These are phyloP conservation scores for Danionella dracula DNA, from an alignment of 2,797 vertebrate species.

Conservation along the genomic window DNA sequence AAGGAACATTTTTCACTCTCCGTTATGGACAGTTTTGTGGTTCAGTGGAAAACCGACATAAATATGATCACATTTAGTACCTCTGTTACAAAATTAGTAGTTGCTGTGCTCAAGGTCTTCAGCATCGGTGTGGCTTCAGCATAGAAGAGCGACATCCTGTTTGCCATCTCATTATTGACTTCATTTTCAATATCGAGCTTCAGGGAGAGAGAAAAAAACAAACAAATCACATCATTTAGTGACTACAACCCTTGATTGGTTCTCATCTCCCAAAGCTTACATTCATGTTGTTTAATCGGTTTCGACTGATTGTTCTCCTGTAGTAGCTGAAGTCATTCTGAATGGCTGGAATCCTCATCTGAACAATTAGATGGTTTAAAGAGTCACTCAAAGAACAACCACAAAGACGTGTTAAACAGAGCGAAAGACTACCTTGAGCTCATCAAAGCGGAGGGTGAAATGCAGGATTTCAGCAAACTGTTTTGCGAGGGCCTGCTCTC, in stretches of 20 bases:
- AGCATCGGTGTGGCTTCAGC: slow-evolving; percentile 97
- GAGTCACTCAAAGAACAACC: too few species aligned
- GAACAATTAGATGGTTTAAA: too few species aligned
- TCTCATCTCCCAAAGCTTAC: slow-evolving; percentile 74
- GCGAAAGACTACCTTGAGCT: slow-evolving; percentile 82
- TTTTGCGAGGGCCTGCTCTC: slow-evolving; percentile 93
- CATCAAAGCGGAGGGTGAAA: slow-evolving; percentile 97
- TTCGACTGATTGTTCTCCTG: slow-evolving; percentile 91
- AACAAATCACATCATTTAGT: neutral
- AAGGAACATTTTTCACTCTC: too few species aligned
- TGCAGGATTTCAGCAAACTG: slow-evolving; percentile 97
- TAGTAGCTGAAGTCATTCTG: slow-evolving; percentile 99
- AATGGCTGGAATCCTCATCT: slow-evolving; percentile 98
- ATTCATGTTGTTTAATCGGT: slow-evolving; percentile 97
- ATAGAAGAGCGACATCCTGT: slow-evolving; percentile 97
- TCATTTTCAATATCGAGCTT: slow-evolving; percentile 95
- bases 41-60: too few species aligned
- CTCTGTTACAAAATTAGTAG: slow-evolving; percentile 92
- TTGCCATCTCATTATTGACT: slow-evolving; percentile 99
- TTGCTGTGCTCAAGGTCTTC: slow-evolving; percentile 93
- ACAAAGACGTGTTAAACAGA: neutral
- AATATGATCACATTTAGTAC: slow-evolving; percentile 55
- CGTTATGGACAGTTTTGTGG: too few species aligned
- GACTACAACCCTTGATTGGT: neutral
- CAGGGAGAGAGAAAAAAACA: slow-evolving; percentile 30